These are phyloP conservation scores for Drosophila ezoana DNA, from an alignment of 2,888 invertebrate species.

Conservation along the genomic window DNA sequence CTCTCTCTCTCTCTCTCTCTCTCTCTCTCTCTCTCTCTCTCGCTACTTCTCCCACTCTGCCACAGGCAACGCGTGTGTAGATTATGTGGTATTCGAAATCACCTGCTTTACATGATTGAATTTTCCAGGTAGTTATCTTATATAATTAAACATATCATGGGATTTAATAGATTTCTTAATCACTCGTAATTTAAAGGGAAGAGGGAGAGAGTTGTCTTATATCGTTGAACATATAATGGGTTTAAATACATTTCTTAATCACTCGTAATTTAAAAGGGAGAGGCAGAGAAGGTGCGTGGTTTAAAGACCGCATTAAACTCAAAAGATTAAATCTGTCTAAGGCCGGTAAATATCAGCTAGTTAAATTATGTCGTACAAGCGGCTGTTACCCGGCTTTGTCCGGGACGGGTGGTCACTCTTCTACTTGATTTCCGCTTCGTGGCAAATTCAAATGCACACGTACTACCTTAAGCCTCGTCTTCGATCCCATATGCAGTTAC, in stretches of 20 bases:
- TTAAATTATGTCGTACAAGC: too few relatives aligned
- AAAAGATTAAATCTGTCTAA: too few relatives aligned
- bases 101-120: conserved; percentile 1
- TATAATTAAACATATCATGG: conserved; percentile 8
- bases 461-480: too few relatives aligned
- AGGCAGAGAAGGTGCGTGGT: not conserved
- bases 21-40: not conserved
- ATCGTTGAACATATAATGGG: conserved; percentile 5
- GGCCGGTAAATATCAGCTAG: too few relatives aligned
- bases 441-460: too few relatives aligned
- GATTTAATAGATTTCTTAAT: not conserved
- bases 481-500: too few relatives aligned
- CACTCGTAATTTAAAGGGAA: not conserved
- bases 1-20: not conserved
- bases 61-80: not conserved
- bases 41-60: not conserved
- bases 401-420: too few relatives aligned
- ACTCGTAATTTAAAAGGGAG: not conserved
- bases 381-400: too few relatives aligned
- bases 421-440: too few relatives aligned
- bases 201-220: conserved; percentile 2
- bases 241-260: not conserved
- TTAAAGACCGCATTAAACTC: not conserved
- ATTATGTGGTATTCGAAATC: conserved; percentile 1
- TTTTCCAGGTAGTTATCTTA: conserved; percentile 8